Percentiles rank a stretch among this genome's conserved stretches.
These are phyloP conservation scores for Crypturellus tataupa DNA, from an alignment of 2,797 vertebrate genomes.

Conservation along the genomic window DNA sequence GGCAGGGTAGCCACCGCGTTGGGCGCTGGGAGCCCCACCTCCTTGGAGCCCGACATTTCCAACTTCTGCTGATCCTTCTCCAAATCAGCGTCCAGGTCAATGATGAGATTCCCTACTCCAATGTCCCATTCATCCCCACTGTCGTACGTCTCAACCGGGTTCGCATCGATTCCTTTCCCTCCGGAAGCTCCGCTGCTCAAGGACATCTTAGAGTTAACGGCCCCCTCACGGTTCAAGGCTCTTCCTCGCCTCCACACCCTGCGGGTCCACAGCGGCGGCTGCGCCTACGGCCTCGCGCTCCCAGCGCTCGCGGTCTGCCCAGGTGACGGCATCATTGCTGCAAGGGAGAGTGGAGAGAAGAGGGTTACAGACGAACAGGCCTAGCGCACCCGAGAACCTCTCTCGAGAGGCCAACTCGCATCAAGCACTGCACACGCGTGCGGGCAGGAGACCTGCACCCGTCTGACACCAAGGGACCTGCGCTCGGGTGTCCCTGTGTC, in stretches of 20 bases:
- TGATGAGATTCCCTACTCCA: conserved; percentile 99
- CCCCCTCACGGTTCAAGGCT: conserved; percentile 87
- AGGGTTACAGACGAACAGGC: conserved; percentile 54
- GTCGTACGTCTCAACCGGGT: conserved; percentile 99
- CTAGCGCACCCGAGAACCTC: fast-evolving
- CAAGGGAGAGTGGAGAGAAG: conserved; percentile 77
- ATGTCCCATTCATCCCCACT: conserved; percentile 99
- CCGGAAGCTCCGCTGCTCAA: conserved; percentile 99
- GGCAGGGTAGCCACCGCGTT: conserved; percentile 95
- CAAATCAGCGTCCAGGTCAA: conserved; percentile 99
- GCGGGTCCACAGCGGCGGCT: conserved; percentile 71
- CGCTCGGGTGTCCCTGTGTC: background rate
- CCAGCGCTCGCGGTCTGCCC: conserved; percentile 76
- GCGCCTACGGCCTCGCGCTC: conserved; percentile 80
- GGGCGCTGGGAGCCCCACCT: conserved; percentile 92
- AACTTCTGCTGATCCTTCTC: conserved; percentile 98
- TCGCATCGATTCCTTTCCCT: conserved; percentile 99
- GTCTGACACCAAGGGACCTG: background rate
- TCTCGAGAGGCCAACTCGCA: background rate
- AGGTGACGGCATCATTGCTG: conserved; percentile 83
- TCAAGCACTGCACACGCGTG: background rate
- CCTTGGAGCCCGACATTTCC: conserved; percentile 99
- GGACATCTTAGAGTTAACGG: conserved; percentile 99
- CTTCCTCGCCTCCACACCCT: conserved; percentile 81
- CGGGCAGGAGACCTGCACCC: background rate